Conservation (phyloP, 2,113 vertebrate species). For the Vimba vimba region DNA sequence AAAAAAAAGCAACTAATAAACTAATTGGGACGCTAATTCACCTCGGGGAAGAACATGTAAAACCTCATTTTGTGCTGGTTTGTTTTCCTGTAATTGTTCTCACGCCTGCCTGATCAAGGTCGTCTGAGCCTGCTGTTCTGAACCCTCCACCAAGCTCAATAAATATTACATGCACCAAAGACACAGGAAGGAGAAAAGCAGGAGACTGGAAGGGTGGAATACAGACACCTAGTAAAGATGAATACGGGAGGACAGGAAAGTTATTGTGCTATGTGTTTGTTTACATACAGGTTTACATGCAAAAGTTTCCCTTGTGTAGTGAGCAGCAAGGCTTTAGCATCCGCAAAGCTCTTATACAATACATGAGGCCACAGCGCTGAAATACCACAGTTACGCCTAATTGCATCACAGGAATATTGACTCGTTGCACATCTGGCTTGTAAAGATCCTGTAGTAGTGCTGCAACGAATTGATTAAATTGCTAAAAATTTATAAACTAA, state of each 20-base stretch:
- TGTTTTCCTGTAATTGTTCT: conserved; percentile 46
- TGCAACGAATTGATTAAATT: too few relatives aligned
- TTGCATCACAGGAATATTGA: background rate
- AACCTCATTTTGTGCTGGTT: conserved; percentile 34
- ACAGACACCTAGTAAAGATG: conserved; percentile 45
- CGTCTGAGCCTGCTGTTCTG: conserved; percentile 13
- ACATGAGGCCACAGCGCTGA: background rate
- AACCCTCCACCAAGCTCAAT: background rate
- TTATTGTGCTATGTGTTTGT: conserved; percentile 18
- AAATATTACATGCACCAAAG: conserved; percentile 44
- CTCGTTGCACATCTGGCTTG: background rate
- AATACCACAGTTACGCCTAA: background rate
- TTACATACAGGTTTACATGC: conserved; percentile 3
- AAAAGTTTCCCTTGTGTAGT: background rate
- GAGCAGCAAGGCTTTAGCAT: background rate
- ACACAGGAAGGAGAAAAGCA: conserved; percentile 25
- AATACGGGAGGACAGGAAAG: conserved; percentile 45
- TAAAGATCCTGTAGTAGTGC: background rate
- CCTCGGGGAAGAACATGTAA: conserved; percentile 30
- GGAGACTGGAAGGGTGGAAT: conserved; percentile 2
- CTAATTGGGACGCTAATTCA: conserved; percentile 39
- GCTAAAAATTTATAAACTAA: too few relatives aligned
- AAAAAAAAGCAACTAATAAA: background rate
- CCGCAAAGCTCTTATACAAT: background rate
- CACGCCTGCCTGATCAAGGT: conserved; percentile 35